Evolutionary conservation across 2,797 vertebrate genomes (phyloP), one percentile per base, ranked within the genome.

Genomic region (Enteromius radiatus): DNA sequence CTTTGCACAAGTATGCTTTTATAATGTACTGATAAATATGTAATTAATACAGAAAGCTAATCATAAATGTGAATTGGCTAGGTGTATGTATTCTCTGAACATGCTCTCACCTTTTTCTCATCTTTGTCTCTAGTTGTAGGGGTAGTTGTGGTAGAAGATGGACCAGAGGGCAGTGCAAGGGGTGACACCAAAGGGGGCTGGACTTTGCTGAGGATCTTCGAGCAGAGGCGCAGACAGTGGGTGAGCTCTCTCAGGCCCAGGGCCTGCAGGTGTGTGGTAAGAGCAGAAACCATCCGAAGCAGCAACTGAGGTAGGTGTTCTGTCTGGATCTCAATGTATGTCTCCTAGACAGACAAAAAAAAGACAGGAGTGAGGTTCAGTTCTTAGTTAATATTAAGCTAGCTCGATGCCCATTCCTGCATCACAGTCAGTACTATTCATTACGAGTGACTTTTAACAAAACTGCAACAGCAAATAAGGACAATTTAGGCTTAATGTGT

Each of bases 251-350:
- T 92, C 14, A 98, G 95, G 69, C 94, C 93, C 86, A 99, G 88
- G 11, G 96, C 91, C 84, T 95, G 96, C 76, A 99, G 95, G 87
- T 99, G 96, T 88, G 94, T 93, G 0, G 97, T 99, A 86, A 99
- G 89, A 0, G 97, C 97, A 19, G 97, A 97, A 87, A 99, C 93
- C 98, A 99, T 99, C 78, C 97, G 95, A 90, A 99, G 90, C 82
- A 99, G 93, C 88, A 99, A 93, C 91, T 98, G 97, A 84, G 98
- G 98, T 85, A 99, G 94, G 84, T 99, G 98, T 89, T 99, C 98
- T 1, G 98, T 99, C 92, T 99, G 98, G 91, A 99, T 99, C 94
- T 99, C 98, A 86, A 99, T 99, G 74, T 99, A 99, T 0, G 98
- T 98, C 90, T 99, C 98, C 98, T 99, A 87, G 7, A 89, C 77